phyloP scores from a whole-genome alignment of 2,113 vertebrate species.

The Ictidomys tridecemlineatus region DNA sequence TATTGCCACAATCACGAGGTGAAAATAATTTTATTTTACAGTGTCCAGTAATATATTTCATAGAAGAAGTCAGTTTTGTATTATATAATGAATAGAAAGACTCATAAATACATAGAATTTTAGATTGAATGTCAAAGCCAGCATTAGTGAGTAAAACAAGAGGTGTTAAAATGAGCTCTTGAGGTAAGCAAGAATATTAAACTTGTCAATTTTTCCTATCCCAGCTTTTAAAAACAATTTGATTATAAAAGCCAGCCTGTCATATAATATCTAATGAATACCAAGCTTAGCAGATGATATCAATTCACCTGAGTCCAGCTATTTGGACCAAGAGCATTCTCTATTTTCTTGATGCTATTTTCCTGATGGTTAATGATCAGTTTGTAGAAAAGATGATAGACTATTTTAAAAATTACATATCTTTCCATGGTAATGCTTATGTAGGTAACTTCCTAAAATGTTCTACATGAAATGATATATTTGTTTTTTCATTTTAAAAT shows the following conservation, averaged over 20 bases:
- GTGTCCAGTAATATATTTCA: constrained; percentile 36
- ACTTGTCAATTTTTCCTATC: constrained; percentile 66
- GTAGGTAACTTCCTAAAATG: constrained; percentile 18
- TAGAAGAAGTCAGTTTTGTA: constrained; percentile 52
- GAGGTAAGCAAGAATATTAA: constrained; percentile 61
- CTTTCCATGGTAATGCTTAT: neutral
- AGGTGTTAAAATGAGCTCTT: constrained; percentile 68
- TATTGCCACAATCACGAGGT: neutral
- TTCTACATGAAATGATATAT: constrained; percentile 1
- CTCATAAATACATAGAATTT: constrained; percentile 59
- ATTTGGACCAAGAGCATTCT: constrained; percentile 37
- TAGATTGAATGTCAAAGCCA: constrained; percentile 55
- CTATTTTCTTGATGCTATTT: constrained; percentile 31
- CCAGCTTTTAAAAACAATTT: constrained; percentile 54
- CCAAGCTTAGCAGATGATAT: constrained; percentile 36
- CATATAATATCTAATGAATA: constrained; percentile 50
- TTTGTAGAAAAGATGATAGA: neutral
- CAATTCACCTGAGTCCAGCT: neutral
- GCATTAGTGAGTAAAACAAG: constrained; percentile 72
- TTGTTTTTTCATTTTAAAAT: constrained; percentile 66
- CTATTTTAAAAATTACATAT: neutral
- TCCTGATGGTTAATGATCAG: neutral
- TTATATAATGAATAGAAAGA: constrained; percentile 52
- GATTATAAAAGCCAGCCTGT: constrained; percentile 56
- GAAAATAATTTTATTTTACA: neutral